Base-by-base conservation (phyloP, 2,113 vertebrate species). In the Sula dactylatra region DNA sequence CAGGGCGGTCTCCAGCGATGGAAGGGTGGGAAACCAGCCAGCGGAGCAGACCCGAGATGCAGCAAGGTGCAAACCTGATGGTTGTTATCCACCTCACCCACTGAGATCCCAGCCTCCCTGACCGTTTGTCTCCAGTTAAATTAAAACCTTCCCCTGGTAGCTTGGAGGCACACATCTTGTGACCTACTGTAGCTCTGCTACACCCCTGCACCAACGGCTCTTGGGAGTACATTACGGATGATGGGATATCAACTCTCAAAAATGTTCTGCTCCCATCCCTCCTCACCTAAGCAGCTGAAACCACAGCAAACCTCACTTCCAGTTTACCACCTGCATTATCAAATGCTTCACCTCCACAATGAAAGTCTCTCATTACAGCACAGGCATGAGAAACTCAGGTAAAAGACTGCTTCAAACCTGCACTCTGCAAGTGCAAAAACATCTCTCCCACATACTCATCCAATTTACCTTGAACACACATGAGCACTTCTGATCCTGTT, bases 401-500 rank as follows among this genome's bases (percentile, higher is more conserved):
- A 80, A 7, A 67, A 90, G 21, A 34, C 66, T 65, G 42, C 44
- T 87, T 85, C 71, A 85, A 56, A 87, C 45, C 64, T 70, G 31
- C 18, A 4, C 44, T 42, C 56, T 52, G 18, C 56, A 71, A 84
- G 56, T 16, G 21, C 58, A 91, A 64, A 95, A 94, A 67, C 82
- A 94, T 21, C 81, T 89, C 93, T 86, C 80, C 82, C 78, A 87
- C 11, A 1, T 76, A 69, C 56, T 96, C 81, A 74, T 77, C 74
- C 85, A 62, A 5, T 82, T 92, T 92, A 66, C 85, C 79, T 83
- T 5, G 1, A 67, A 81, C 88, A 86, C 69, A 73, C 58, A 71
- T 49, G 66, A 93, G 69, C 77, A 44, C 34, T 94, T 87, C 78
- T 91, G 70, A 95, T 85, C 87, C 91, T 93, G 62, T 24, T 91